Evolutionary conservation across 2,888 invertebrate species (phyloP).

Genomic region (Athripsodes cinereus): DNA sequence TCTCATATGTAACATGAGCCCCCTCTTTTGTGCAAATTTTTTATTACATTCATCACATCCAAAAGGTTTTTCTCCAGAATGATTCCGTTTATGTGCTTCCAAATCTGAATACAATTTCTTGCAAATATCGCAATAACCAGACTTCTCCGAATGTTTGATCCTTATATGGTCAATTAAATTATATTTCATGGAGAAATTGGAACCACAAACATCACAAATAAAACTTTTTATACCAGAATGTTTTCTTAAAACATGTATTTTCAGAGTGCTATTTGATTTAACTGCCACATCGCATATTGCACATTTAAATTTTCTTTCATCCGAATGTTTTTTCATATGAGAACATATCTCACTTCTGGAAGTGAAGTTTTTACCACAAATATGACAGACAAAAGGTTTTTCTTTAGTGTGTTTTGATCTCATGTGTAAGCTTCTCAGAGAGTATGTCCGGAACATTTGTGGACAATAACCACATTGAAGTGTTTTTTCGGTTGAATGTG

Average conservation of each 20-base stretch:
- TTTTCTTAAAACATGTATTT: slow-evolving; percentile 21
- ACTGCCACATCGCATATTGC: slow-evolving; percentile 18
- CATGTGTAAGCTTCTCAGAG: too few relatives aligned
- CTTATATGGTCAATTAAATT: slow-evolving; percentile 50
- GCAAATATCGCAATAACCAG: slow-evolving; percentile 50
- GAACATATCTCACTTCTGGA: slow-evolving; percentile 3
- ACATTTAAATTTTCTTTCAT: slow-evolving; percentile 19
- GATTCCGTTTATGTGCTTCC: slow-evolving; percentile 50
- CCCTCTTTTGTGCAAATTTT: slow-evolving; percentile 31
- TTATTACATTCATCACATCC: slow-evolving; percentile 39
- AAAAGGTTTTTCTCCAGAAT: slow-evolving; percentile 50
- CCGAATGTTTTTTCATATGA: slow-evolving; percentile 14
- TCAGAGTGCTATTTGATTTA: slow-evolving; percentile 14
- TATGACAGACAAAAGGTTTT: slow-evolving; percentile 14
- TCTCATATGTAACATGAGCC: background rate
- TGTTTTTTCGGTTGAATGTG: too few relatives aligned
- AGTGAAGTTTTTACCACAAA: slow-evolving; percentile 18
- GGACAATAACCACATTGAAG: too few relatives aligned
- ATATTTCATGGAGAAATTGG: slow-evolving; percentile 50
- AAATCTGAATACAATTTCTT: slow-evolving; percentile 50
- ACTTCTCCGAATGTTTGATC: slow-evolving; percentile 51
- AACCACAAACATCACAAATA: slow-evolving; percentile 42
- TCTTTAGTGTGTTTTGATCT: slow-evolving; percentile 33
- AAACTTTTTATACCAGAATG: slow-evolving; percentile 42
- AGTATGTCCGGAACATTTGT: too few relatives aligned